Base-by-base conservation (phyloP, 2,797 vertebrate species). In the Falco cherrug region DNA sequence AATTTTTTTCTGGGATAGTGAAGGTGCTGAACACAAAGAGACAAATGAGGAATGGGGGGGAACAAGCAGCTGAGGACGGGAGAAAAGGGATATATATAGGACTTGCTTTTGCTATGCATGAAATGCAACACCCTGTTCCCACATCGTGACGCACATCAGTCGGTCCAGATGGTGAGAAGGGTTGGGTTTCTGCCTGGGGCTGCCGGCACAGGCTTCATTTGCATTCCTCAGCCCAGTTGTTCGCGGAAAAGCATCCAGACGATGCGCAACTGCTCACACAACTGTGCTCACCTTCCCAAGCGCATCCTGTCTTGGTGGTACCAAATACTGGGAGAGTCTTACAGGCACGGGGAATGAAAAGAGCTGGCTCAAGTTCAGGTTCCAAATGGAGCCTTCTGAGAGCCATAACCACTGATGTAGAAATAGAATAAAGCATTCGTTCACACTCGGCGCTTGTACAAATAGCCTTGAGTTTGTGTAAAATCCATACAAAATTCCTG, bases 171-270 rank as follows among this genome's bases (percentile, higher is more conserved):
- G 97, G 94, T 94, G 90, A 93, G 87, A 96, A 93, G 94, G 93
- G 92, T 95, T 97, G 97, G 84, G 95, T 97, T 97, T 96, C 97
- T 95, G 93, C 95, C 92, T 96, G 69, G 50, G 90, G 93, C 95
- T 94, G 90, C 94, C 7, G 9, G 75, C 16, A 0, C 87, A 69
- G 73, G 57, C 82, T 92, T 87, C 94, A 95, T 97, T 96, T 97
- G 94, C 93, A 95, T 97, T 97, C 97, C 87, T 95, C 76, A 96
- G 87, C 92, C 94, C 97, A 96, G 95, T 96, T 96, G 96, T 96
- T 96, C 54, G 0, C 79, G 90, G 76, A 96, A 87, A 93, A 91
- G 93, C 90, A 92, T 87, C 79, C 35, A 8, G 63, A 65, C 45
- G 35, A 92, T 86, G 92, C 87, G 77, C 84, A 95, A 13, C 68